Evolutionary conservation across 2,888 invertebrate genomes (phyloP).

Genomic region (Hydrotaea cyrtoneurina): DNA sequence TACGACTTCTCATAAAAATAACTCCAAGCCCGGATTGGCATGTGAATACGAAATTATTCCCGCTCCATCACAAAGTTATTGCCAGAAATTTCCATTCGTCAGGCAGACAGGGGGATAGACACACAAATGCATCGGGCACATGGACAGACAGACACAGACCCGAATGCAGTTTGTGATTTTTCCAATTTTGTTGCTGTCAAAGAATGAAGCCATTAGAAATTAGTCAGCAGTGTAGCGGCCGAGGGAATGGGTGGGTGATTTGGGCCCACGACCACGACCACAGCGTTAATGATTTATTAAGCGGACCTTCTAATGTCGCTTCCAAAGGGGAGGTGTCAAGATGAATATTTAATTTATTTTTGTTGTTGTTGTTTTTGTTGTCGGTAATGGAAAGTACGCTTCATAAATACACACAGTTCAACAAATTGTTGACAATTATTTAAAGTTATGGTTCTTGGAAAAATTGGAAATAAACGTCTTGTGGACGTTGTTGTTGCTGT

Average conservation of each 20-base stretch:
- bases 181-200: slow-evolving; percentile 38
- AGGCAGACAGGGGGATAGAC: slow-evolving; percentile 1
- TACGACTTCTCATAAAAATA: slow-evolving; percentile 61
- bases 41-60: slow-evolving; percentile 54
- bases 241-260: slow-evolving; percentile 46
- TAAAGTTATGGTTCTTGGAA: slow-evolving; percentile 43
- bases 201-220: slow-evolving; percentile 62
- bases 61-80: slow-evolving; percentile 39
- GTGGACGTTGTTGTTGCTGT: neutral
- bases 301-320: slow-evolving; percentile 57
- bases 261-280: slow-evolving; percentile 48
- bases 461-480: slow-evolving; percentile 21
- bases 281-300: slow-evolving; percentile 59
- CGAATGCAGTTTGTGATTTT: slow-evolving; percentile 2
- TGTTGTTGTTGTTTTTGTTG: neutral
- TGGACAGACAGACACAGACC: neutral
- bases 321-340: slow-evolving; percentile 33
- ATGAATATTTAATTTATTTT: slow-evolving; percentile 29
- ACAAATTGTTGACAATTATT: slow-evolving; percentile 43
- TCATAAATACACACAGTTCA: slow-evolving; percentile 13
- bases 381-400: slow-evolving; percentile 27
- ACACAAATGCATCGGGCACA: slow-evolving; percentile 43
- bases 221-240: slow-evolving; percentile 17
- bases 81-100: slow-evolving; percentile 42
- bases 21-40: slow-evolving; percentile 56